Conservation (phyloP, 1,140 invertebrate species). For the Magallana angulata region DNA sequence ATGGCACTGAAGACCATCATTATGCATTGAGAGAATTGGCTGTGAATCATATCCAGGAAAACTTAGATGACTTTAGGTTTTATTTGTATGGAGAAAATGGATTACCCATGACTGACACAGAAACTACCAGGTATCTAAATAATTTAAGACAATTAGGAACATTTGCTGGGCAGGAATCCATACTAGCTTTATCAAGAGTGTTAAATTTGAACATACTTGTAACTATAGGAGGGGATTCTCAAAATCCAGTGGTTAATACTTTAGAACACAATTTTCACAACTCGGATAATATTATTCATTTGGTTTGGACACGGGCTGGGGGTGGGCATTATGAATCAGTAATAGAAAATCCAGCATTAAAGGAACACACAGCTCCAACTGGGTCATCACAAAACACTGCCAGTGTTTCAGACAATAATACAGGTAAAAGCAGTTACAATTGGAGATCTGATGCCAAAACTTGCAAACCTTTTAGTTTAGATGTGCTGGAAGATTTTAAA, state of each 20-base stretch:
- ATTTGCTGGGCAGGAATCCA: slow-evolving; percentile 11
- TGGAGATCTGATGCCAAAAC: neutral
- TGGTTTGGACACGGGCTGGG: neutral
- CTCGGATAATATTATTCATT: neutral
- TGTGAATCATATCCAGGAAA: neutral
- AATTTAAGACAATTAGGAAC: neutral
- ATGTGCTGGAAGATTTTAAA: neutral
- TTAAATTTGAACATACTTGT: slow-evolving; percentile 20
- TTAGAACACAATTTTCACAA: slow-evolving; percentile 12
- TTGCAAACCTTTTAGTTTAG: slow-evolving; percentile 23
- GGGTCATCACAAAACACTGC: neutral
- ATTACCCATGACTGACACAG: neutral
- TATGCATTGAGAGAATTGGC: neutral
- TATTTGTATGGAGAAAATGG: neutral
- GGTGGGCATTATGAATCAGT: slow-evolving; percentile 24
- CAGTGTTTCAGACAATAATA: neutral
- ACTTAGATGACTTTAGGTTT: neutral
- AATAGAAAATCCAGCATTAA: neutral
- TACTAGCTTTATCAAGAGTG: neutral
- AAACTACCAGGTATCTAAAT: neutral
- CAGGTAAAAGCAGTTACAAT: neutral
- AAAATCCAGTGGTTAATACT: neutral
- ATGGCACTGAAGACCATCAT: slow-evolving; percentile 30
- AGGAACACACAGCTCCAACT: neutral
- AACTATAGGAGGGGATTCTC: slow-evolving; percentile 28